Conservation (phyloP, 2,113 vertebrate species). For the Coptodon rendalli region DNA sequence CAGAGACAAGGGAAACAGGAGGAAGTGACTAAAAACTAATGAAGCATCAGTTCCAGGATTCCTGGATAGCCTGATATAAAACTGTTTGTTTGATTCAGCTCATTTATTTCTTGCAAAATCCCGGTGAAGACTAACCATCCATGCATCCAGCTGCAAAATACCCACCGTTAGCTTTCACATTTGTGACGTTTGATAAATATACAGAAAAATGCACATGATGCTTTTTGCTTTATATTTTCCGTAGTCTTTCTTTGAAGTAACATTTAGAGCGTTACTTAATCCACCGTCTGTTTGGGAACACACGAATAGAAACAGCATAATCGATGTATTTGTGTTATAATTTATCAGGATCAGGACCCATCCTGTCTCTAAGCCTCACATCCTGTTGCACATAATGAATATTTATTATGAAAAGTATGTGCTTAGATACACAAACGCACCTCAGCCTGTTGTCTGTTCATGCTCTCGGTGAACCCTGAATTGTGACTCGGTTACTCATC, state of each 20-base stretch:
- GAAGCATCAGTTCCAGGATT: neutral
- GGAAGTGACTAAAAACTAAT: neutral
- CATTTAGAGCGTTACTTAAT: neutral
- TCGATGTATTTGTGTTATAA: neutral
- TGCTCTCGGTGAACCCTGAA: neutral
- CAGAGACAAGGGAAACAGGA: neutral
- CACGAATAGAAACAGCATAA: neutral
- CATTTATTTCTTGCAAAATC: neutral
- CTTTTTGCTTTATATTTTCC: neutral
- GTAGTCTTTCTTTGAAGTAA: neutral
- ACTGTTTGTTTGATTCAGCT: neutral
- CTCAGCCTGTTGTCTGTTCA: neutral
- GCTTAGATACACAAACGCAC: neutral
- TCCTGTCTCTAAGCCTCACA: neutral
- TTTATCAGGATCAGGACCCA: neutral
- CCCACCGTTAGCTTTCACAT: neutral
- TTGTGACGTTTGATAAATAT: neutral
- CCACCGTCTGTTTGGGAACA: neutral
- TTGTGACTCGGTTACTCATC: neutral
- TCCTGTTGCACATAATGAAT: neutral
- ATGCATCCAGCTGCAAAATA: neutral
- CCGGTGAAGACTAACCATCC: fast-evolving
- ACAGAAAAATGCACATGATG: neutral
- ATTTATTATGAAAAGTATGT: neutral
- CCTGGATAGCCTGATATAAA: neutral